Base-by-base conservation (phyloP, 2,113 vertebrate genomes). In the Rafetus swinhoei region DNA sequence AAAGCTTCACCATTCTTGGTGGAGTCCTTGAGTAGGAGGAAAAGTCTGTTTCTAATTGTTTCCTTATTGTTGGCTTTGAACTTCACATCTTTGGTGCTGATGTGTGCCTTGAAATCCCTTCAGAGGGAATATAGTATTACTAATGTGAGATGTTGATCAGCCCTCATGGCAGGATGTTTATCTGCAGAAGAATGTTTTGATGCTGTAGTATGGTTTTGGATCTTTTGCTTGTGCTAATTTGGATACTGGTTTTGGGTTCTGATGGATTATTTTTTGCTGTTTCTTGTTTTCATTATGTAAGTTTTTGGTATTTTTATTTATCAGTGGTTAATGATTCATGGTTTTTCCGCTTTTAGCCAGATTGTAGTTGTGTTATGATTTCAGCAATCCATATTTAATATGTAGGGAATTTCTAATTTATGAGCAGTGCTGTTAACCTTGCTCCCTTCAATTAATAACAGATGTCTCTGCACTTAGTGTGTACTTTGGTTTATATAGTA, bases 21-120 rank as follows among this genome's bases (percentile, higher is more conserved):
- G 74, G 57, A 97, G 94, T 91, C 88, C 90, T 91, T 87, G 93
- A 95, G 87, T 39, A 88, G 79, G 59, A 93, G 55, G 39, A 39
- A 39, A 92, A 96, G 90, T 97, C 96, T 98, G 97, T 97, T 98
- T 98, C 93, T 97, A 97, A 98, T 97, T 96, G 96, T 97, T 97
- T 97, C 97, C 93, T 96, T 97, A 97, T 94, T 96, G 96, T 96
- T 97, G 95, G 94, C 94, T 98, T 98, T 98, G 95, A 97, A 97
- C 96, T 97, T 97, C 93, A 96, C 93, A 93, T 59, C 74, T 94
- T 97, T 93, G 96, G 90, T 97, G 90, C 96, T 95, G 89, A 95
- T 95, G 85, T 86, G 55, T 93, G 95, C 90, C 95, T 96, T 96
- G 90, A 97, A 98, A 97, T 82, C 55, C 54, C 59, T 96, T 97